These are phyloP conservation scores for Chloropsis hardwickii DNA, from an alignment of 2,113 vertebrate species.

Conservation along the genomic window DNA sequence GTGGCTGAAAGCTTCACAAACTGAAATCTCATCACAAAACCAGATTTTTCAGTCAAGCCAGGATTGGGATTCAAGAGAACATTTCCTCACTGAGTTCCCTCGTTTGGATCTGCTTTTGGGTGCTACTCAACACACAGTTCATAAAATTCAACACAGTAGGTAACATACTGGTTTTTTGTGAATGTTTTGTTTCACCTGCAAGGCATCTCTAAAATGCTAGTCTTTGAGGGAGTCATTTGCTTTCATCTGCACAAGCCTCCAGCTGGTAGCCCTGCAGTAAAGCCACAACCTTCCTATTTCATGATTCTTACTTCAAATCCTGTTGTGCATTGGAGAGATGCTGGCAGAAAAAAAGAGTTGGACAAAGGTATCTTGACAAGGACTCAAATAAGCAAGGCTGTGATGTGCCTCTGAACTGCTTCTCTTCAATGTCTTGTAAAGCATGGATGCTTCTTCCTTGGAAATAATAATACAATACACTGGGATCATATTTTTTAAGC, in stretches of 20 bases:
- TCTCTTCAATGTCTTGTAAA: neutral
- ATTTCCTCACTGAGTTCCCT: neutral
- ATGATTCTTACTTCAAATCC: neutral
- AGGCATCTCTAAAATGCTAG: neutral
- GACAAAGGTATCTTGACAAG: conserved; percentile 1
- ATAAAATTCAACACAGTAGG: conserved; percentile 3
- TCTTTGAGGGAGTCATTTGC: neutral
- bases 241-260: conserved; percentile 7
- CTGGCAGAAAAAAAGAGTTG: neutral
- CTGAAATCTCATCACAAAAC: neutral
- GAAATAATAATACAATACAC: neutral
- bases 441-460: neutral
- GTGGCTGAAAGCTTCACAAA: neutral
- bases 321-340: neutral
- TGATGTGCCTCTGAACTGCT: neutral
- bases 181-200: conserved; percentile 5
- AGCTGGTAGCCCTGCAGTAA: conserved; percentile 24
- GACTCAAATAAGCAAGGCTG: neutral
- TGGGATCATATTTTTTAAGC: neutral
- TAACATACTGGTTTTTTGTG: neutral
- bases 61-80: neutral
- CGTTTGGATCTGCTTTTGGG: neutral
- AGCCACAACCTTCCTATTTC: neutral
- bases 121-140: neutral
- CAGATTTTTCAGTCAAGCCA: neutral